A percentile compares a stretch with the other conserved stretches of the same genome.
Evolutionary conservation across 2,113 vertebrate species (phyloP).

Genomic region (Cnemophilus loriae): DNA sequence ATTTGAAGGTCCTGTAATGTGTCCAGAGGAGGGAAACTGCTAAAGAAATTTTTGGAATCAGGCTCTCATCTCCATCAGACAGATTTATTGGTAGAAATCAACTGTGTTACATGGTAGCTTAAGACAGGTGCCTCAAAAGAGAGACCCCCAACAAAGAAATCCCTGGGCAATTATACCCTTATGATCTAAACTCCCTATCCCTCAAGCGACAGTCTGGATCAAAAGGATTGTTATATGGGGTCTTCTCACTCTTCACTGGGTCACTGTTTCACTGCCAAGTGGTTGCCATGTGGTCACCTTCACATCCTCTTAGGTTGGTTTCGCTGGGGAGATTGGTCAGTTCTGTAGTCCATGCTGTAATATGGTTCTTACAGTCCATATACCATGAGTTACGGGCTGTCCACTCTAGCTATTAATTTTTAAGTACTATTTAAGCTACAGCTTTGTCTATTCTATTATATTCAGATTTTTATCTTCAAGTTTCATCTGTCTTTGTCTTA

Average conservation of each 20-base stretch:
- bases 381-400: background rate
- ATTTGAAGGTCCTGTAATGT: background rate
- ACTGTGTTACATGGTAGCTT: background rate
- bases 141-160: background rate
- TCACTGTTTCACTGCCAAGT: background rate
- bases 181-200: background rate
- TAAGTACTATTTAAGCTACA: background rate
- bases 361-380: background rate
- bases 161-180: background rate
- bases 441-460: background rate
- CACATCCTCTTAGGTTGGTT: background rate
- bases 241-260: background rate
- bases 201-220: background rate
- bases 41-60: background rate
- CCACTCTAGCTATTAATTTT: background rate
- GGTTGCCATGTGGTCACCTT: background rate
- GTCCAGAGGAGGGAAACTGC: background rate
- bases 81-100: background rate
- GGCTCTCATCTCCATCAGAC: background rate
- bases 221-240: background rate
- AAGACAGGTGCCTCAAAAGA: background rate
- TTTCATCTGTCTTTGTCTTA: background rate
- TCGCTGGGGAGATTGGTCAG: background rate
- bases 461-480: background rate
- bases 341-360: background rate